Percentiles rank a stretch among this genome's conserved stretches.
Evolutionary conservation across 2,113 vertebrate species (phyloP).

Genomic region (Amia ocellicauda): DNA sequence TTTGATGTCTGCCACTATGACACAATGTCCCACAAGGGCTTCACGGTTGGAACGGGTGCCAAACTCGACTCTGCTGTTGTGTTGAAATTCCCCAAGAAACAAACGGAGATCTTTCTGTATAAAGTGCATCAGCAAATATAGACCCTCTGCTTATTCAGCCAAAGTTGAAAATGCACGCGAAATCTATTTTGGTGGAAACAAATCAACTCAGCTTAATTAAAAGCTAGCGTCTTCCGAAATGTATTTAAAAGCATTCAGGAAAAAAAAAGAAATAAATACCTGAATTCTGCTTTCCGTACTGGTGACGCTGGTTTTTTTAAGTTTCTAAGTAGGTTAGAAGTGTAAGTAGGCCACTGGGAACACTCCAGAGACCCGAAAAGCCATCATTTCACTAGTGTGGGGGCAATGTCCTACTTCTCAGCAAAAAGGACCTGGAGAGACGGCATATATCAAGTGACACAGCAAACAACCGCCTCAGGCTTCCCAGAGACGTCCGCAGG

Average conservation of each 20-base stretch:
- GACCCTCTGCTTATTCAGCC: too few relatives aligned
- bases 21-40: too few relatives aligned
- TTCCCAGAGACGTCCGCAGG: not conserved
- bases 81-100: too few relatives aligned
- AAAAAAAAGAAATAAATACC: not conserved
- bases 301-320: conserved; percentile 6
- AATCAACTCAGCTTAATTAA: too few relatives aligned
- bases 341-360: conserved; percentile 16
- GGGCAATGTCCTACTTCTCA: conserved; percentile 19
- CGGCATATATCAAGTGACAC: conserved; percentile 7
- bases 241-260: not conserved
- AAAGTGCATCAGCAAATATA: too few relatives aligned
- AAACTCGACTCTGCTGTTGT: too few relatives aligned
- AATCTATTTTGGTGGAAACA: too few relatives aligned
- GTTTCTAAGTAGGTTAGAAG: conserved; percentile 22
- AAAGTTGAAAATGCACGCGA: too few relatives aligned
- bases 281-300: not conserved
- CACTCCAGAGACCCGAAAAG: conserved; percentile 8
- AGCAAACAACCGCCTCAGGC: not conserved
- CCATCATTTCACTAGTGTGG: not conserved
- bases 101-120: too few relatives aligned
- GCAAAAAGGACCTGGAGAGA: not conserved
- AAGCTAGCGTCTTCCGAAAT: not conserved
- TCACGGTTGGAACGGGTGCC: too few relatives aligned
- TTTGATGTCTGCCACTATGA: too few relatives aligned